Base-by-base conservation (phyloP, 2,113 vertebrate species). In the Lethenteron reissneri region DNA sequence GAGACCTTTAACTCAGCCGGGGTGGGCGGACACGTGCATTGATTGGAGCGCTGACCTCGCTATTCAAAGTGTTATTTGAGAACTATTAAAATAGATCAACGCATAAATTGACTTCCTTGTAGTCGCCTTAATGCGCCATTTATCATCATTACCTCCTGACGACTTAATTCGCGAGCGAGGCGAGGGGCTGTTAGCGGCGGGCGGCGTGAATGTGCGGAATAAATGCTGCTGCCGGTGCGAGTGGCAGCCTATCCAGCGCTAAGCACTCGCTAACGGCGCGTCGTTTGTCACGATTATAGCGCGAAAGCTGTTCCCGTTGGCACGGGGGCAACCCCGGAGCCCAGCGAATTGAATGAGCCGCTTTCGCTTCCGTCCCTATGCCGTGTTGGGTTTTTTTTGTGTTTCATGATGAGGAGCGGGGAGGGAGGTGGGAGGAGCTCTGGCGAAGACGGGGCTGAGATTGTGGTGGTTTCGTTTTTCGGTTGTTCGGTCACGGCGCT, bases 91-190 rank as follows among this genome's bases (percentile, higher is more conserved):
- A 95, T 85, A 85, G 86, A 85, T 89, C 88, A 89, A 95, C 88
- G 88, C 92, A 90, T 90, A 97, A 96, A 97, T 96, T 94, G 88
- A 87, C 89, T 87, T 89, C 88, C 94, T 96, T 96, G 92, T 94
- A 92, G 91, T 85, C 90, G 90, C 94, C 94, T 95, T 95, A 99
- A 96, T 94, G 92, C 87, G 88, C 84, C 90, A 94, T 99, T 96
- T 92, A 96, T 99, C 94, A 99, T 99, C 90, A 95, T 99, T 99
- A 99, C 91, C 87, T 84, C 87, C 87, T 96, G 94, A 97, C 97
- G 94, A 95, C 89, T 92, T 95, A 96, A 99, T 99, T 96, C 96
- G 96, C 96, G 91, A 90, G 90, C 96, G 25, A 68, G 25, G n/a
- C 64, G 64, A 25, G n/a, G 11, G n/a, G 64, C 64, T 68, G 25